These are phyloP conservation scores for Syngnathus typhle DNA, from an alignment of 2,113 vertebrate genomes.

Conservation along the genomic window DNA sequence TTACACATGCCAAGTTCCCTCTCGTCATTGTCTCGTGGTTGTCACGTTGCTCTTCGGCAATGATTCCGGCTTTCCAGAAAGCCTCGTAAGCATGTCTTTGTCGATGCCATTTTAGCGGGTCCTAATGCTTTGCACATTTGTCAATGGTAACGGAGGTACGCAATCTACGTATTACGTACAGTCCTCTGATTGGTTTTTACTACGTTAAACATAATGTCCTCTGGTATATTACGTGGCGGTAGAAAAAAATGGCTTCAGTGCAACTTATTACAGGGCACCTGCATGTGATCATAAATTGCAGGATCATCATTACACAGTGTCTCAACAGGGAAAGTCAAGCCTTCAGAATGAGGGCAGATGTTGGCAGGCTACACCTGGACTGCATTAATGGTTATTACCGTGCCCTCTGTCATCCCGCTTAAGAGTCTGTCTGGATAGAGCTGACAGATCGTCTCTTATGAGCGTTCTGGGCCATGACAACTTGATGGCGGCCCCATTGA, in stretches of 20 bases:
- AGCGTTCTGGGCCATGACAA: constrained; percentile 23
- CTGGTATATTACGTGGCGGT: too few species aligned
- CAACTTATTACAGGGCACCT: background rate
- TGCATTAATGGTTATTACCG: constrained; percentile 26
- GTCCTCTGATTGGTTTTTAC: too few species aligned
- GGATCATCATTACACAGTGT: background rate
- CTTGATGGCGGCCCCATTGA: constrained; percentile 10
- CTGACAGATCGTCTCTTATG: constrained; percentile 28
- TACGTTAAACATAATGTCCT: too few species aligned
- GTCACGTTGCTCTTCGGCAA: too few species aligned
- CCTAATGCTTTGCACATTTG: too few species aligned
- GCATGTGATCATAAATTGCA: background rate
- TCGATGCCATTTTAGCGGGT: too few species aligned
- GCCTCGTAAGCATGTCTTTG: too few species aligned
- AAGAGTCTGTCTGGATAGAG: constrained; percentile 14
- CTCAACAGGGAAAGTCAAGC: background rate
- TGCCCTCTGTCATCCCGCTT: constrained; percentile 20
- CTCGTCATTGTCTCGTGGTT: too few species aligned
- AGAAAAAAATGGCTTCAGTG: background rate
- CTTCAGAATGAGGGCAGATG: constrained; percentile 11
- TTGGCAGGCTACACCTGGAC: constrained; percentile 37
- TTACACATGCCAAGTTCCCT: too few species aligned
- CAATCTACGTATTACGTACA: too few species aligned
- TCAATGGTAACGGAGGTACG: too few species aligned
- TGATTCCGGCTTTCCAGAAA: too few species aligned